A percentile compares a stretch with the other conserved stretches of the same genome.
phyloP scores from a whole-genome alignment of 1,140 invertebrate genomes.

The Calycopis cecrops region DNA sequence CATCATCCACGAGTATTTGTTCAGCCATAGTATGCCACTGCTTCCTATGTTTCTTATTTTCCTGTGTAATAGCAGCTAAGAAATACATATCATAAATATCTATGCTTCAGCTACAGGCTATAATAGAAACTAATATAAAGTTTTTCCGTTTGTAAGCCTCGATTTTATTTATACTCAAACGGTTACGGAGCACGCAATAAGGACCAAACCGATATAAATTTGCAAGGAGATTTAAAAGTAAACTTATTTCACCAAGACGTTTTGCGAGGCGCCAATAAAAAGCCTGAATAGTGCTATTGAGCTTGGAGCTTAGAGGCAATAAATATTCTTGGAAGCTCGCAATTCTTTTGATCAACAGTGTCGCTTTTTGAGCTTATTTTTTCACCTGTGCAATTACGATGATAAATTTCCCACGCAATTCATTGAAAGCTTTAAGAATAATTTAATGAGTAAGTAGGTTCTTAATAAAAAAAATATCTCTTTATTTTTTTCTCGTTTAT shows the following conservation, averaged over 20 bases:
- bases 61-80: not conserved
- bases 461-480: no score
- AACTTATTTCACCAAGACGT: slow-evolving; percentile 34
- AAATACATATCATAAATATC: no score
- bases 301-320: slow-evolving; percentile 31
- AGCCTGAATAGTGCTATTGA: slow-evolving; percentile 31
- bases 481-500: no score
- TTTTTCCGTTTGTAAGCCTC: not conserved
- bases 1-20: no score
- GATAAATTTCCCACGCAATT: slow-evolving; percentile 1
- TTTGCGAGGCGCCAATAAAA: slow-evolving; percentile 34
- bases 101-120: no score
- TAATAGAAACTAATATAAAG: slow-evolving; percentile 11
- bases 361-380: slow-evolving; percentile 19
- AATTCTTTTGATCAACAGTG: slow-evolving; percentile 34
- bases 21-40: no score
- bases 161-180: slow-evolving; percentile 9
- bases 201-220: slow-evolving; percentile 28
- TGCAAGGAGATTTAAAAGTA: slow-evolving; percentile 30
- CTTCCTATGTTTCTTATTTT: no score
- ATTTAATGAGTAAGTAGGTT: no score
- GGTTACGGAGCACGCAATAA: slow-evolving; percentile 24
- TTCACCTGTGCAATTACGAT: slow-evolving; percentile 14
- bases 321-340: slow-evolving; percentile 35
- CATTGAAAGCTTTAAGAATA: not conserved